Conservation (phyloP, 2,113 vertebrate genomes). For the Phyllopteryx taeniolatus region DNA sequence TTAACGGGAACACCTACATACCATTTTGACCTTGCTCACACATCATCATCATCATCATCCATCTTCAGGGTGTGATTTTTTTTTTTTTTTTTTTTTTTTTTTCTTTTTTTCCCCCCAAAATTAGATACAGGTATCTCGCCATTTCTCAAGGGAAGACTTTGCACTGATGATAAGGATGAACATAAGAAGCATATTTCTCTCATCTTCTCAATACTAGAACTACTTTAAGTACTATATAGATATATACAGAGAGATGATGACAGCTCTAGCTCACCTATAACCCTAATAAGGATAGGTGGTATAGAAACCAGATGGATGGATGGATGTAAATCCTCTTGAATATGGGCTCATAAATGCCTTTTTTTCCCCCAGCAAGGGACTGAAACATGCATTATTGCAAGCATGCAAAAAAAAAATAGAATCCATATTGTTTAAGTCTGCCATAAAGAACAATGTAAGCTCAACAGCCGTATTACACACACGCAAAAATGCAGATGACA, state of each 20-base stretch:
- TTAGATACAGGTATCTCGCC: conserved; percentile 30
- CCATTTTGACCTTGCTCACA: conserved; percentile 12
- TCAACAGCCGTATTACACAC: conserved; percentile 2
- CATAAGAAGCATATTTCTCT: not conserved
- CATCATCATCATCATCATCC: conserved; percentile 5
- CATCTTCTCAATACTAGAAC: too few species aligned
- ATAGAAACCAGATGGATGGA: not conserved
- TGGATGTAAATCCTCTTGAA: not conserved
- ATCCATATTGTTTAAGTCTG: conserved; percentile 20
- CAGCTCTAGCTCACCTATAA: too few species aligned
- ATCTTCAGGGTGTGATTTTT: conserved; percentile 2
- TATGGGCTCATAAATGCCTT: not conserved
- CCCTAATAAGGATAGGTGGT: not conserved
- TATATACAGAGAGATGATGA: too few species aligned
- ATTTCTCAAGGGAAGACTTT: conserved; percentile 20
- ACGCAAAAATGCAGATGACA: not conserved
- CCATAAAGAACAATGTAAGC: conserved; percentile 27
- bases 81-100: not conserved
- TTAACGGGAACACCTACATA: conserved; percentile 17
- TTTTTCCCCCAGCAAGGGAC: conserved; percentile 8
- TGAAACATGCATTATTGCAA: not conserved
- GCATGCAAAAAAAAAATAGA: conserved; percentile 12
- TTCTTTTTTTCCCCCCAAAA: not conserved
- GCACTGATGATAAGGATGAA: not conserved
- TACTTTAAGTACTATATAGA: too few species aligned